A percentile compares a stretch with the other conserved stretches of the same genome.
Conservation (phyloP, 2,113 vertebrate genomes). For the Grammomys surdaster region DNA sequence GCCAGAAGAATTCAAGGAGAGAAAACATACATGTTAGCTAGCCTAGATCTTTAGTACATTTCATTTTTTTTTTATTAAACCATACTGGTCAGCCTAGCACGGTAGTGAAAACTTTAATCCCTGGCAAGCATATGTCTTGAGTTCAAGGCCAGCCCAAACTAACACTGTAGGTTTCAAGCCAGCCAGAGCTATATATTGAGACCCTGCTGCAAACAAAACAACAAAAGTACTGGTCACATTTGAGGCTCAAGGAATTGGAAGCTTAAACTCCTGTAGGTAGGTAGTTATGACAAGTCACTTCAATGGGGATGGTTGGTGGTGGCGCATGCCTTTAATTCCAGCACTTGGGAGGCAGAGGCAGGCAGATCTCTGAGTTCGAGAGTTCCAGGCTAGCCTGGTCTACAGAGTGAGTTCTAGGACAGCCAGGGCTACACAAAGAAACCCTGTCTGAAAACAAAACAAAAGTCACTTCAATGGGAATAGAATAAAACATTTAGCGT, state of each 20-base stretch:
- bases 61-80: neutral
- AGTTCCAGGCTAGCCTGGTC: no score
- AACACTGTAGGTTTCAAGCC: neutral
- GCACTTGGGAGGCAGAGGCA: no score
- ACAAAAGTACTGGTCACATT: neutral
- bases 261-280: constrained; percentile 20
- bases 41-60: constrained; percentile 8
- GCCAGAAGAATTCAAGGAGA: neutral
- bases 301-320: no score
- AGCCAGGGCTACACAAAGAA: no score
- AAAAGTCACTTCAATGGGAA: no score
- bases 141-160: neutral
- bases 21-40: neutral
- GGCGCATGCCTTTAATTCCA: no score
- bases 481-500: neutral
- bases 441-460: no score
- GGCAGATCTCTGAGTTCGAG: no score
- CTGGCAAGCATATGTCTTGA: neutral
- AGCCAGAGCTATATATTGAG: neutral
- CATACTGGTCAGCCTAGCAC: neutral
- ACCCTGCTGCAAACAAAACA: neutral
- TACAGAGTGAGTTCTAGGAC: no score
- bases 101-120: neutral
- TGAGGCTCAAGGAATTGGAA: neutral
- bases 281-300: neutral